phyloP scores from a whole-genome alignment of 35 echinoderm and acorn worm species.

The Strongylocentrotus purpuratus region DNA sequence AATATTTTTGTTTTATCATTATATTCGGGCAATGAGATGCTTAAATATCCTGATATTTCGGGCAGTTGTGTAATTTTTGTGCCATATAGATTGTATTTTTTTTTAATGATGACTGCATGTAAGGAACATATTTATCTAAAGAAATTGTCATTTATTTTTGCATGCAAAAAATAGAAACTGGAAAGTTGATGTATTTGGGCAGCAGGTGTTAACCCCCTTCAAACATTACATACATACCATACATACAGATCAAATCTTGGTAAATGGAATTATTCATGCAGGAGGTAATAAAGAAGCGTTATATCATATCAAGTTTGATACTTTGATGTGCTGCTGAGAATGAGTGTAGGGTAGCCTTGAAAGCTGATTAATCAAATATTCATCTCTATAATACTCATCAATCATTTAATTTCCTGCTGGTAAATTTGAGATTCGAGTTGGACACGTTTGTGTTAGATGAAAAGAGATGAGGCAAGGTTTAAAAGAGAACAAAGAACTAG shows the following conservation, averaged over 20 bases:
- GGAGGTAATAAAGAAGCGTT: not conserved
- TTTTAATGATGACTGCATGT: too few species aligned
- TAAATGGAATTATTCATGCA: not conserved
- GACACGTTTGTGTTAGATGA: not conserved
- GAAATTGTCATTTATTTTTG: too few species aligned
- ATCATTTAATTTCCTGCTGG: not conserved
- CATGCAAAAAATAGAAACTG: too few species aligned
- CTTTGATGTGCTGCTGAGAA: not conserved
- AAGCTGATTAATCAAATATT: not conserved
- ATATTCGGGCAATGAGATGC: too few species aligned
- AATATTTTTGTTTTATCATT: too few species aligned
- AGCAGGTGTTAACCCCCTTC: too few species aligned
- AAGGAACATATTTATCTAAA: too few species aligned
- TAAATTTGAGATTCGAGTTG: not conserved
- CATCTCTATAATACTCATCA: not conserved
- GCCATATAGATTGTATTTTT: too few species aligned
- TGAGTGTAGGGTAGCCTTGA: not conserved
- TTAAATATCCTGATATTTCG: too few species aligned
- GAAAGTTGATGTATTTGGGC: too few species aligned
- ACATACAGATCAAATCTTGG: not conserved
- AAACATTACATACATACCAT: too few species aligned
- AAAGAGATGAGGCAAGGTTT: not conserved
- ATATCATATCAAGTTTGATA: not conserved
- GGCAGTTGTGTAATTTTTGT: too few species aligned
- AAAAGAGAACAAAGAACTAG: not conserved